Base-by-base conservation (phyloP, 2,113 vertebrate species). In the Illadopsis cleaveri region DNA sequence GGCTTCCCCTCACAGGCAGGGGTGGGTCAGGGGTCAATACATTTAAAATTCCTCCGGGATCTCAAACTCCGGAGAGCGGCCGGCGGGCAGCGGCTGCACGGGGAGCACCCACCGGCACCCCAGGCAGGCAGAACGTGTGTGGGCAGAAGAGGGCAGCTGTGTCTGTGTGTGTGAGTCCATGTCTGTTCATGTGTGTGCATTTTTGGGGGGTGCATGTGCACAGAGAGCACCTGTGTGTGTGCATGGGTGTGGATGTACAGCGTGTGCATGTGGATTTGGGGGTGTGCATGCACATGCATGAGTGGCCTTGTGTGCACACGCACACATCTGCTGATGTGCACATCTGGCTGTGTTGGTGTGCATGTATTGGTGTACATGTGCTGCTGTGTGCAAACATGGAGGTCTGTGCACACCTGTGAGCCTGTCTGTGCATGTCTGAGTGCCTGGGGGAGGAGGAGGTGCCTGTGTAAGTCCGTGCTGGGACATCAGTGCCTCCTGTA, bases 1-100 rank as follows among this genome's bases (percentile, higher is more conserved):
- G 66, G 58, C 87, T 96, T 94, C 61, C 82, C 94, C 71, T 93
- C 1, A 3, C 76, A 90, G 90, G 91, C 93, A 90, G 73, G 31
- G 56, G 6, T 0, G 3, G 93, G 94, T 94, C 94, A 93, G 53
- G 80, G 96, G 94, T 95, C 95, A 94, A 95, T 83, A 93, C 71
- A 31, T 92, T 96, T 96, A 96, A 97, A 95, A 95, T 96, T 94
- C 96, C 91, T 97, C 57, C 72, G 58, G 1, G 1, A 70, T 94
- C 86, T 92, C 58, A 57, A 92, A 69, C 65, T 38, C 48, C 0
- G 0, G 58, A 48, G 64, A 54, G 48, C 10, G 0, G 75, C 38
- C 0, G 0, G 15, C 4, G 2, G 38, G 45, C 44, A 33, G 51
- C 0, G 24, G 61, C 66, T 31, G 30, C 12, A 0, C 11, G 10